Evolutionary conservation across 2,888 invertebrate species (phyloP), one percentile per base, ranked within the genome.

Genomic region (Cataglyphis altisquamis): DNA sequence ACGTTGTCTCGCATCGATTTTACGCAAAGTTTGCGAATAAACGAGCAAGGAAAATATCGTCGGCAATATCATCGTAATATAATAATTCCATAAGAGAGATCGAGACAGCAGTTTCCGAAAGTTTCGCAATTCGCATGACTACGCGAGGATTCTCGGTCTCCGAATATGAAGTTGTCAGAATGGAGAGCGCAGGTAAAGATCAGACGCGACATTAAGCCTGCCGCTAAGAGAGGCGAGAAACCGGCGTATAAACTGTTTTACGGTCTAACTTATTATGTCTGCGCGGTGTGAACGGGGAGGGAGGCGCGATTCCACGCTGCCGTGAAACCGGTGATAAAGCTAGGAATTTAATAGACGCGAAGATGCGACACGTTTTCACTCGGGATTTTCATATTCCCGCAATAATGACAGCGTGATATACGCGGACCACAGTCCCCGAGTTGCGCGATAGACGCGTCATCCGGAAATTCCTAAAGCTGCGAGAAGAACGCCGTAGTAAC

Each of bases 211-310:
- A 25, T 72, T 82, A 77, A 82, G 62, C 25, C 52, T 39, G 74
- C 32, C 57, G 60, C 39, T 67, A 67, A 82, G n/a, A 52, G 75
- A 60, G 66, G 25, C 77, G 41, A 25, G 70, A 64, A 36, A 63
- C 66, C 67, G 81, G 48, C 73, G 32, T 6, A 81, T 84, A 72
- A 84, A 84, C 72, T 67, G 67, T 67, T 84, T 84, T 73, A 73
- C 81, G 84, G 57, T 84, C 72, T 25, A 83, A 83, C 64, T 83
- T 80, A 66, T 83, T 78, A 83, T 75, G 80, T 68, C 68, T 32
- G 72, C 39, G 63, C 45, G 45, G 15, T 45, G 63, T 39, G 41
- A 73, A 72, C 39, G 68, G 18, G 48, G n/a, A 8, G 12, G 3
- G 25, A 29, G 52, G 41, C n/a, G 55, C 18, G 10, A 15, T n/a